phyloP scores from a whole-genome alignment of 2,113 vertebrate genomes.

The Notechis scutatus region DNA sequence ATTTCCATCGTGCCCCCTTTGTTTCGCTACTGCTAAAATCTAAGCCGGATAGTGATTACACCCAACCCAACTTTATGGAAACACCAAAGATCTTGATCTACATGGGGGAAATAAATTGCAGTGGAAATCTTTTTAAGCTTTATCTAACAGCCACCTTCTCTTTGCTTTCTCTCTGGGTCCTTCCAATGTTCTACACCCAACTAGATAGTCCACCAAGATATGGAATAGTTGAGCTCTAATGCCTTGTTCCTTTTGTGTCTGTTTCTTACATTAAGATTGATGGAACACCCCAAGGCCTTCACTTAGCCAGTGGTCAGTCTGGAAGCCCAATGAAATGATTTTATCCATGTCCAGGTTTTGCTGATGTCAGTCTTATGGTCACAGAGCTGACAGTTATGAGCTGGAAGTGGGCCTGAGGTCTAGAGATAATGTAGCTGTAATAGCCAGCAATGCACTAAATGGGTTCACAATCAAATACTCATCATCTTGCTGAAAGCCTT shows the following conservation, averaged over 20 bases:
- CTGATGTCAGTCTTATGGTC: slow-evolving; percentile 26
- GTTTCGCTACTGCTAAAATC: too few relatives aligned
- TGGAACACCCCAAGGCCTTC: slow-evolving; percentile 27
- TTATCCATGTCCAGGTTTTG: slow-evolving; percentile 36
- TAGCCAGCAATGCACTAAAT: slow-evolving; percentile 34
- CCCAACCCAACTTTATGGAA: neutral
- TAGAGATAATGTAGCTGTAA: neutral
- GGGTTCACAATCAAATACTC: neutral
- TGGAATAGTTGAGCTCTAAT: slow-evolving; percentile 41
- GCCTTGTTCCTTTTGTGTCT: slow-evolving; percentile 26
- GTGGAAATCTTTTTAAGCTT: neutral
- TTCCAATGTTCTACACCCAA: neutral
- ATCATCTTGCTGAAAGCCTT: neutral
- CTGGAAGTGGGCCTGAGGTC: neutral
- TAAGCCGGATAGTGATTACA: neutral
- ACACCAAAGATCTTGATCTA: neutral
- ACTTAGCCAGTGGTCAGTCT: neutral
- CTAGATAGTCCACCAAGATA: too few relatives aligned
- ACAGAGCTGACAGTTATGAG: slow-evolving; percentile 23
- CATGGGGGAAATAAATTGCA: neutral
- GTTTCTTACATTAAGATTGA: slow-evolving; percentile 28
- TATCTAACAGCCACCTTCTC: too few relatives aligned
- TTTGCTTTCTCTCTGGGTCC: neutral
- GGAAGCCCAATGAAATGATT: slow-evolving; percentile 20
- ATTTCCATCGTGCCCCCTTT: too few relatives aligned